These are phyloP conservation scores for Crossaster papposus DNA, from an alignment of 53 echinoderm and acorn worm species.

Conservation along the genomic window DNA sequence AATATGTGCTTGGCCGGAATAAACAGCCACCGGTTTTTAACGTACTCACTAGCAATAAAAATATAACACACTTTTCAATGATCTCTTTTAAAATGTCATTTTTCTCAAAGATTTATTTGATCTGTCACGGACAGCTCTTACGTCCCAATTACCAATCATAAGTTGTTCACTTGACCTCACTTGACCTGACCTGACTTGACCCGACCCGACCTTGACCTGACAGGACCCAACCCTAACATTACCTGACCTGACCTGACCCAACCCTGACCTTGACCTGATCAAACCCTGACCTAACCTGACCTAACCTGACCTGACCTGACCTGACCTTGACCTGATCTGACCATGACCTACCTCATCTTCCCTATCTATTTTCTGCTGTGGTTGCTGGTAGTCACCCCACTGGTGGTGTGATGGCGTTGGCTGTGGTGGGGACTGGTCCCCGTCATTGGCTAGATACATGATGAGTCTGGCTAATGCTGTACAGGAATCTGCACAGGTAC, in stretches of 20 bases:
- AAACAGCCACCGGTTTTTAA: too few relatives aligned
- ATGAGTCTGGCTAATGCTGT: conserved; percentile 80
- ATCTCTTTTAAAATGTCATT: too few relatives aligned
- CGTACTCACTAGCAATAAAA: too few relatives aligned
- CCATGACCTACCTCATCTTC: conserved; percentile 42
- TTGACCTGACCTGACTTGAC: not conserved
- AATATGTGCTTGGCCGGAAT: too few relatives aligned
- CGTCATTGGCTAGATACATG: conserved; percentile 90
- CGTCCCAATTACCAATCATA: too few relatives aligned
- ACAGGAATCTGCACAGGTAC: conserved; percentile 96
- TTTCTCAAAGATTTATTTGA: too few relatives aligned
- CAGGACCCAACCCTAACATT: not conserved
- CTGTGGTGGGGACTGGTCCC: conserved; percentile 65
- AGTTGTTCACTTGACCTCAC: not conserved
- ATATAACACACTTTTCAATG: too few relatives aligned
- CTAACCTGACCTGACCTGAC: not conserved
- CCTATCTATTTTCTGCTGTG: not conserved
- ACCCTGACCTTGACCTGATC: not conserved
- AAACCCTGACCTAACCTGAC: conserved; percentile 1
- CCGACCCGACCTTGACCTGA: not conserved
- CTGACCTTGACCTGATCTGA: not conserved
- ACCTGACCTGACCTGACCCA: not conserved
- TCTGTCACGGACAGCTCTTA: too few relatives aligned
- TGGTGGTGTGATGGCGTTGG: conserved; percentile 19
- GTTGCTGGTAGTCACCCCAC: conserved; percentile 25